Base-by-base conservation (phyloP, 2,888 invertebrate species). In the Julus scanicus region DNA sequence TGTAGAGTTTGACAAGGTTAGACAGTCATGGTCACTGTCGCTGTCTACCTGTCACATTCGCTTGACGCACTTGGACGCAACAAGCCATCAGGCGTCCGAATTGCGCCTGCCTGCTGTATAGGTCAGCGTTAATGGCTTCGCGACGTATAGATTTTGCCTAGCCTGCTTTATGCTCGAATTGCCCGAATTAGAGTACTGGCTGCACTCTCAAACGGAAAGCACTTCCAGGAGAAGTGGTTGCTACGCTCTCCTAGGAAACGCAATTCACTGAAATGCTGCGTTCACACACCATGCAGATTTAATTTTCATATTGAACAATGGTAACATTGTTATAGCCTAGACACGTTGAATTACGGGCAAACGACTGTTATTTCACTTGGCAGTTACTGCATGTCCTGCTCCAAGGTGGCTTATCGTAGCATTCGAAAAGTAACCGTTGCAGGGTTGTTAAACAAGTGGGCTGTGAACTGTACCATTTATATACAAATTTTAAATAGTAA, bases 1-100 rank as follows among this genome's bases (percentile, higher is more conserved):
- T 80, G 88, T 84, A 88, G 86, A 86, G 53, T 53, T 53, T 86
- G 53, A 86, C 53, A 88, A 88, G 88, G 88, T 88, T 88, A 88
- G 88, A 84, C 88, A 48, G 39, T 44, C 44, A 88, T 84, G 88
- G 88, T 88, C 88, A 84, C 88, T 84, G 37, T 15, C 84, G 17
- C 88, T 84, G 44, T 48, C 83, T 88, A 84, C 84, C 40, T 84
- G 84, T 84, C 84, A 84, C 40, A 84, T 84, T 84, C 84, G 17
- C 48, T 84, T 1, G 29, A 8, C 17, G 71, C 29, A 71, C n/a
- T 57, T n/a, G 57, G 57, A 57, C 57, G 57, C 57, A 57, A 57
- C 57, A 11, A 57, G 57, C 57, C 57, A n/a, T 57, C 57, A 57
- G 57, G 8, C 71, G 53, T 53, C 53, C 53, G 53, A 53, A 53